phyloP scores from a whole-genome alignment of 2,888 invertebrate genomes.

The Furcula furcula region DNA sequence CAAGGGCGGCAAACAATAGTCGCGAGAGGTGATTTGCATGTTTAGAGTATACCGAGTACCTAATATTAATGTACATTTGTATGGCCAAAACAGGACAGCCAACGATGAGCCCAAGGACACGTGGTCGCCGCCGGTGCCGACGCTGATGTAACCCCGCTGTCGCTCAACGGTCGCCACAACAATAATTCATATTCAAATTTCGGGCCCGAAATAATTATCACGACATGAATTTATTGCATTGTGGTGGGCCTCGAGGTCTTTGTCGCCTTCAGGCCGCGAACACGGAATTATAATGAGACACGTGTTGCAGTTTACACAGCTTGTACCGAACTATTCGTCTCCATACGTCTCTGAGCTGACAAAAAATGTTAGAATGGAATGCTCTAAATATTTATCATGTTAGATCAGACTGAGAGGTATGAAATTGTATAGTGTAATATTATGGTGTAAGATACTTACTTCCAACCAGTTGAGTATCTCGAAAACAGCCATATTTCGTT shows the following conservation, averaged over 20 bases:
- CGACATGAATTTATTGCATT: constrained; percentile 55
- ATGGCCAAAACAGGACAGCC: constrained; percentile 61
- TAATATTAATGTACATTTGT: constrained; percentile 62
- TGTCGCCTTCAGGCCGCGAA: constrained; percentile 37
- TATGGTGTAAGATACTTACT: constrained; percentile 68
- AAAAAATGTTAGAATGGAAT: constrained; percentile 44
- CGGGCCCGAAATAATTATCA: constrained; percentile 50
- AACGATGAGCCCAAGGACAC: constrained; percentile 49
- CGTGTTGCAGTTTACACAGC: constrained; percentile 63
- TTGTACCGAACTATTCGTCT: constrained; percentile 35
- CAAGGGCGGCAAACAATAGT: constrained; percentile 75
- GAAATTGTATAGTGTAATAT: constrained; percentile 2
- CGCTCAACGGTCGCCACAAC: constrained; percentile 41
- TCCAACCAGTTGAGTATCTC: constrained; percentile 98
- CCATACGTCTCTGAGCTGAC: constrained; percentile 31
- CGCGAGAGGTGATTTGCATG: constrained; percentile 71
- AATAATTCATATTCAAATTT: constrained; percentile 69
- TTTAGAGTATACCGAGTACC: constrained; percentile 46
- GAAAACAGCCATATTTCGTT: constrained; percentile 99
- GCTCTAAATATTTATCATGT: constrained; percentile 32
- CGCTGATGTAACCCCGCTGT: constrained; percentile 63
- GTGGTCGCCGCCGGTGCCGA: constrained; percentile 46
- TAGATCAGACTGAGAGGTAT: constrained; percentile 11
- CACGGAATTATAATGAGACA: constrained; percentile 50
- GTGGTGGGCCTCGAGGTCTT: constrained; percentile 43